These are phyloP conservation scores for Irena cyanogastra DNA, from an alignment of 2,113 vertebrate genomes.

Conservation along the genomic window DNA sequence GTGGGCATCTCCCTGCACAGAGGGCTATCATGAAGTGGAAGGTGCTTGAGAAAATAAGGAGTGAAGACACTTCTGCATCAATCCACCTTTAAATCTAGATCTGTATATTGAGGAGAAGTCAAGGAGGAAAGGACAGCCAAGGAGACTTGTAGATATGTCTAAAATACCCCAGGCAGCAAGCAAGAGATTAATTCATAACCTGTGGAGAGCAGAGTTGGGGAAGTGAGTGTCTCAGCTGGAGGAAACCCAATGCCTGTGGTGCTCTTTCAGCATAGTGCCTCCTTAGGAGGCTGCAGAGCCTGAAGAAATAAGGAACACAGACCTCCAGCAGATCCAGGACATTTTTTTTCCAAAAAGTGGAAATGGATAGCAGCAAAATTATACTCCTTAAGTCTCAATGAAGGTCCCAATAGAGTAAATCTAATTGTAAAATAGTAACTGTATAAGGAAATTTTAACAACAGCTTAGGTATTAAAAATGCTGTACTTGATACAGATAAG, in stretches of 20 bases:
- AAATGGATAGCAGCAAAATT: neutral
- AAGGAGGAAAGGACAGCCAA: neutral
- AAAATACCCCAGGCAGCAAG: neutral
- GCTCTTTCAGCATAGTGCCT: neutral
- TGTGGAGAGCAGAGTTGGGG: neutral
- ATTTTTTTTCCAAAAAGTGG: neutral
- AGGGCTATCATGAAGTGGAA: neutral
- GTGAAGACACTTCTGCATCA: neutral
- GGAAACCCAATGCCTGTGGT: neutral
- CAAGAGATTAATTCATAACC: neutral
- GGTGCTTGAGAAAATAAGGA: neutral
- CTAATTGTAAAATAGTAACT: neutral
- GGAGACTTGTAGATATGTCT: accelerated
- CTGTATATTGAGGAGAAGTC: neutral
- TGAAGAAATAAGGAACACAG: neutral
- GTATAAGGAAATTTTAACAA: neutral
- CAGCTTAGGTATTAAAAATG: neutral
- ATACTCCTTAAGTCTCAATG: neutral
- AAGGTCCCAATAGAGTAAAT: neutral
- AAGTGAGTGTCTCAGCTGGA: neutral
- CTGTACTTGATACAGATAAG: neutral
- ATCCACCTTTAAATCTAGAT: neutral
- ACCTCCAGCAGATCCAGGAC: neutral
- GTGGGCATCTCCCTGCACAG: neutral
- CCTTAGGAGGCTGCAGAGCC: neutral